Conservation (phyloP, 2,113 vertebrate genomes). For the Maccullochella peelii region DNA sequence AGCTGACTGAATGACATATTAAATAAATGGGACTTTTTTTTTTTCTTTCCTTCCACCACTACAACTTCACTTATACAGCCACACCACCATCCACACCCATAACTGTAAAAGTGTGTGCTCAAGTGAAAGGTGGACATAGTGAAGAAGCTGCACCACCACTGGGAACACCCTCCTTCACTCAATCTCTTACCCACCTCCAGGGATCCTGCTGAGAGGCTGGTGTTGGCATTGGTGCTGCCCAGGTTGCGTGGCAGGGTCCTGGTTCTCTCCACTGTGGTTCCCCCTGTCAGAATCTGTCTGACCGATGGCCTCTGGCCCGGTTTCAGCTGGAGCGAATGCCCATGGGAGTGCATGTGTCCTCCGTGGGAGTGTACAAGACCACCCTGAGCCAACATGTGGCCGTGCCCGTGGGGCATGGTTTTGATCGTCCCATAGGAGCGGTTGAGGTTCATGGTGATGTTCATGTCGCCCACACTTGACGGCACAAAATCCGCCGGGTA, state of each 20-base stretch:
- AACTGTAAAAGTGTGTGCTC: constrained; percentile 12
- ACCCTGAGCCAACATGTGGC: constrained; percentile 75
- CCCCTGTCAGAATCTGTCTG: constrained; percentile 92
- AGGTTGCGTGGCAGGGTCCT: constrained; percentile 97
- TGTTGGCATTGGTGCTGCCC: constrained; percentile 89
- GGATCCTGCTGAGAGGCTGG: constrained; percentile 93
- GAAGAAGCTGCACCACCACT: constrained; percentile 1
- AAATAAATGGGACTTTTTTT: neutral
- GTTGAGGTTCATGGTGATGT: constrained; percentile 91
- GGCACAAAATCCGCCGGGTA: constrained; percentile 91
- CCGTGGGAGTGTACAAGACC: constrained; percentile 77
- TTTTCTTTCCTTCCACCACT: neutral
- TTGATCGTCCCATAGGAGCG: constrained; percentile 95
- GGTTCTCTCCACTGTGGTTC: constrained; percentile 92
- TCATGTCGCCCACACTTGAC: constrained; percentile 86
- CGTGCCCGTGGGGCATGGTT: constrained; percentile 80
- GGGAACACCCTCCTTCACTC: constrained; percentile 22
- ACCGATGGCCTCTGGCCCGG: constrained; percentile 89
- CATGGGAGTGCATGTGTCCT: constrained; percentile 82
- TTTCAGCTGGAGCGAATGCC: constrained; percentile 94
- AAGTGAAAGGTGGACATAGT: constrained; percentile 11
- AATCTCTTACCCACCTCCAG: constrained; percentile 91
- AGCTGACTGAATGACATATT: constrained; percentile 1
- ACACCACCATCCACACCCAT: neutral
- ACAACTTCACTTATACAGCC: neutral